Evolutionary conservation across 37 sponge, comb jelly and placozoan genomes (phyloP).

Genomic region (Aplysina aerophoba): DNA sequence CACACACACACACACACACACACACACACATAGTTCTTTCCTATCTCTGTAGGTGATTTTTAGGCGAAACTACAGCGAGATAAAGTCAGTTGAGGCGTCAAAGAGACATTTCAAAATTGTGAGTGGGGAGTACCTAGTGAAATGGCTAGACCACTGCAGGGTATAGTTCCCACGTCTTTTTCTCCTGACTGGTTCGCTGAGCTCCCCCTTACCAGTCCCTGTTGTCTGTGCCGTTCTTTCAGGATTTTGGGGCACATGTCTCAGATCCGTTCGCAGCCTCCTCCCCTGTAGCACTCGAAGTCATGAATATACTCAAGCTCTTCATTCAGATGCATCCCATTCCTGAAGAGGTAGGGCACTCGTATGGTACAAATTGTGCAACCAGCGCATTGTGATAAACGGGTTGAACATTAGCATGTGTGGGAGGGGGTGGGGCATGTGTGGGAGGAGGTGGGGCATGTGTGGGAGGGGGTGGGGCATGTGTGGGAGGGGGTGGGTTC

Average conservation of each 20-base stretch:
- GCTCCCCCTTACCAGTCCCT: too few relatives aligned
- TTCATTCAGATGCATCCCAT: slow-evolving; percentile 26
- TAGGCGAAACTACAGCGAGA: neutral
- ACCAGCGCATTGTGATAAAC: neutral
- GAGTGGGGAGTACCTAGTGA: too few relatives aligned
- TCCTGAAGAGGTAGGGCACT: slow-evolving; percentile 1
- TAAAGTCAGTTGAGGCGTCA: neutral
- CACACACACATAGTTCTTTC: too few relatives aligned
- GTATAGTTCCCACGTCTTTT: too few relatives aligned
- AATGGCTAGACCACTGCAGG: too few relatives aligned
- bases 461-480: too few relatives aligned
- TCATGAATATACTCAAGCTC: slow-evolving; percentile 11
- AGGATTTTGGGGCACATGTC: slow-evolving; percentile 3
- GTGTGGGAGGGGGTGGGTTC: too few relatives aligned
- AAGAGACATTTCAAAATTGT: slow-evolving; percentile 34
- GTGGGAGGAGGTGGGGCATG: too few relatives aligned
- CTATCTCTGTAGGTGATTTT: slow-evolving; percentile 3
- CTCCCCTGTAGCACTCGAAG: slow-evolving; percentile 19
- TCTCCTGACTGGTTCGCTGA: too few relatives aligned
- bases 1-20: too few relatives aligned
- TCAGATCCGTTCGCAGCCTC: slow-evolving; percentile 27
- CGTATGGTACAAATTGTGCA: neutral
- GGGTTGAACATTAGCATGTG: too few relatives aligned
- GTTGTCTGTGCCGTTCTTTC: neutral
- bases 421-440: too few relatives aligned